Evolutionary conservation across 2,797 vertebrate genomes (phyloP).

Genomic region (Syndactyla subalaris): DNA sequence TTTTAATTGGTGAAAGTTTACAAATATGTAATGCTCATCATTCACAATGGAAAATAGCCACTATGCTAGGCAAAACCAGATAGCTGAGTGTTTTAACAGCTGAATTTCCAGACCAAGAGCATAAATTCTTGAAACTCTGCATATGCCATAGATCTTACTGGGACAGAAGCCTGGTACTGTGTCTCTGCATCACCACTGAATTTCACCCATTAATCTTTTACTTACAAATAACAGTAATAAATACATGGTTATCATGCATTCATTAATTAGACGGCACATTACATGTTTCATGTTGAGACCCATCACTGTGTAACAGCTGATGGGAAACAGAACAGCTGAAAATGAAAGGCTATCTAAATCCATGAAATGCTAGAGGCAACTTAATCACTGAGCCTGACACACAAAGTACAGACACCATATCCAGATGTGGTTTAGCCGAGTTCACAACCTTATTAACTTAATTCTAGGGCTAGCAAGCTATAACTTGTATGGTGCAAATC

Average conservation of each 20-base stretch:
- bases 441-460: slow-evolving; percentile 48
- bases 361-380: slow-evolving; percentile 10
- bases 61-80: not conserved
- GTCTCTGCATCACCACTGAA: not conserved
- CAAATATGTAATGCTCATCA: not conserved
- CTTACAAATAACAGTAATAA: slow-evolving; percentile 13
- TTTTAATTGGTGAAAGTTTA: not conserved
- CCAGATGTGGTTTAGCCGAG: slow-evolving; percentile 32
- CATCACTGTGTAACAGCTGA: slow-evolving; percentile 22
- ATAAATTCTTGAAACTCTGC: not conserved
- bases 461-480: slow-evolving; percentile 25
- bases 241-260: not conserved
- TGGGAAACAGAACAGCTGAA: slow-evolving; percentile 46
- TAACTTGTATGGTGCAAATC: not conserved
- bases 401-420: not conserved
- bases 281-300: not conserved
- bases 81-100: not conserved
- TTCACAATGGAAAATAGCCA: not conserved
- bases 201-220: slow-evolving; percentile 35
- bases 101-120: not conserved
- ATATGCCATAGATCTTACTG: not conserved
- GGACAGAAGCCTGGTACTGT: not conserved
- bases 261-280: not conserved
- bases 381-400: slow-evolving; percentile 32
- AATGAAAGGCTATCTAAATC: slow-evolving; percentile 46